These are phyloP conservation scores for Calliopsis andreniformis DNA, from an alignment of 1,140 invertebrate genomes.

Conservation along the genomic window DNA sequence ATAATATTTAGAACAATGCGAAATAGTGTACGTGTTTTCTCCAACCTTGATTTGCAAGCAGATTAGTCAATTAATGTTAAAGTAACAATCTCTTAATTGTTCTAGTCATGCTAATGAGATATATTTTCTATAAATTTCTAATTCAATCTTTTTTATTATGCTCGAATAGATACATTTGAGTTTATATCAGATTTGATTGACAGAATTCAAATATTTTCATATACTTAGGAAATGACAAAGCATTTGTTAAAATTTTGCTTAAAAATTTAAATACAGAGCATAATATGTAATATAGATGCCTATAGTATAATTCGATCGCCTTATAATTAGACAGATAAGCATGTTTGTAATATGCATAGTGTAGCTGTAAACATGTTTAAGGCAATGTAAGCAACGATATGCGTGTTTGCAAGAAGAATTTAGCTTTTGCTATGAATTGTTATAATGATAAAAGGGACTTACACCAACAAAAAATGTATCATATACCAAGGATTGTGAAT, in stretches of 20 bases:
- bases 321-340: constrained; percentile 62
- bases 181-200: not conserved
- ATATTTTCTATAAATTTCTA: constrained; percentile 1
- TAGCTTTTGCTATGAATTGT: constrained; percentile 61
- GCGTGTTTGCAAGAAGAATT: constrained; percentile 34
- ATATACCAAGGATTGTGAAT: constrained; percentile 37
- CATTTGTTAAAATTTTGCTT: constrained; percentile 40
- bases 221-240: constrained; percentile 9
- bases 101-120: constrained; percentile 31
- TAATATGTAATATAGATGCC: constrained; percentile 40
- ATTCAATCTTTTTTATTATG: constrained; percentile 1
- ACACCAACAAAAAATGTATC: constrained; percentile 45
- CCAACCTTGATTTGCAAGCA: constrained; percentile 20
- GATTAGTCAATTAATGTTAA: constrained; percentile 51
- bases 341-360: constrained; percentile 57
- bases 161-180: constrained; percentile 1
- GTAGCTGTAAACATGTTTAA: constrained; percentile 45
- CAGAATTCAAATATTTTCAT: constrained; percentile 10
- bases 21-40: constrained; percentile 13
- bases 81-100: constrained; percentile 10
- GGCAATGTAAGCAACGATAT: constrained; percentile 41
- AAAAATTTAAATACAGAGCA: constrained; percentile 30
- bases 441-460: constrained; percentile 42
- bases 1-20: constrained; percentile 21
- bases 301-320: constrained; percentile 56